Base-by-base conservation (phyloP, 2,113 vertebrate genomes). In the Labeo rohita region DNA sequence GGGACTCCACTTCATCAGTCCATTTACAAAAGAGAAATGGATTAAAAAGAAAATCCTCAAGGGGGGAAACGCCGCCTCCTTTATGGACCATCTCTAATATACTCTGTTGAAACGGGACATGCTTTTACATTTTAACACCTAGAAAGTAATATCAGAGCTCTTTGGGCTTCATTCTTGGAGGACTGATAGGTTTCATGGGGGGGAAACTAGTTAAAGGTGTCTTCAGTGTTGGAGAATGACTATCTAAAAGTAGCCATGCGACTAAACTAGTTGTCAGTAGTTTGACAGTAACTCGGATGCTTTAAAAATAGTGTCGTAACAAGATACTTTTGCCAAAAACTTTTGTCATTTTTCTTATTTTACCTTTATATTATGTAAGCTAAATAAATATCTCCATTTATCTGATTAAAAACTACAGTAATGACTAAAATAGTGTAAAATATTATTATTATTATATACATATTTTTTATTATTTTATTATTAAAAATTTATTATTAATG, bases 1-100 rank as follows among this genome's bases (percentile, higher is more conserved):
- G 59, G 63, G 87, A 78, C 91, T 92, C 89, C 91, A 91, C 90
- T 84, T 91, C 92, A 92, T 89, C 89, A 91, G 89, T 91, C 92
- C 90, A 89, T 92, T 92, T 91, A 92, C 91, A 91, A 91, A 89
- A 90, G 63, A 68, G 9, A 75, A 80, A 84, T 65, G 47, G 56
- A 84, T 66, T 86, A 52, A 75, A 82, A 84, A 34, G 52, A 13
- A 81, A 85, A 81, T 77, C 80, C 61, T 76, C 73, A 8, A 45
- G 21, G 28, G 86, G 89, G 13, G 49, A 4, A 8, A 11, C 16
- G 50, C 8, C 39, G 52, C 54, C 49, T 54, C 3, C 49, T 34
- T 76, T 66, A 66, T 21, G 61, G 11, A 21, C 39, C 12, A 63
- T 86, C 50, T 81, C 54, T 82, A 80, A 68, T 80, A 11, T 80